Evolutionary conservation across 2,113 vertebrate species (phyloP), one percentile per base, ranked within the genome.

Genomic region (Typhlomys cinereus): DNA sequence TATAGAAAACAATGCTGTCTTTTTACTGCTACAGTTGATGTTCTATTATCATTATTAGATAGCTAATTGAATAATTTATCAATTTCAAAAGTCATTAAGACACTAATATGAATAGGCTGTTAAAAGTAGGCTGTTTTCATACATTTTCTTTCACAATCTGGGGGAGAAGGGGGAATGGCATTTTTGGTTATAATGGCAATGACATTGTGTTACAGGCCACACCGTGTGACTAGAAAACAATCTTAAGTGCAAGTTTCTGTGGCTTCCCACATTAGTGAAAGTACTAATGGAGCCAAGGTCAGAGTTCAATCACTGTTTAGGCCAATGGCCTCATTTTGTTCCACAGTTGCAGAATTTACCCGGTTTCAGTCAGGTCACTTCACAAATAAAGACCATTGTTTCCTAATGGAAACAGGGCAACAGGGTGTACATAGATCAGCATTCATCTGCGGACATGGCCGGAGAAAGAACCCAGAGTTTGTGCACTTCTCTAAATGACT

Each of bases 341-440:
- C 86, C 34, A 12, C 52, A 39, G 29, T 17, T 90, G 46, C 59
- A 85, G 48, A 96, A 90, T 94, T 36, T 80, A 78, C 15, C 69
- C 83, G 41, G 81, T 71, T 31, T 62, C 41, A 76, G 36, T 20
- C 86, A 57, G 74, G 61, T 83, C 61, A 93, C 29, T 50, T 76
- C 31, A 84, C 78, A 95, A 94, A 85, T 66, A 87, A 61, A 92
- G 52, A 27, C 29, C 83, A 86, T 94, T 95, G 88, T 96, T 92
- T 96, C 44, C 48, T 84, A 84, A 78, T 13, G 13, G 50, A 90
- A 94, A 85, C 36, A 89, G 73, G 61, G 81, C 44, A 82, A 61
- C 41, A 82, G 84, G 5, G 75, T 91, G 10, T 69, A 21, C 52
- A 34, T 9, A 25, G 31, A 85, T 88, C 73, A 91, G 75, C 92